Conservation (phyloP, 2,888 invertebrate genomes). For the Yponomeuta malinellus region DNA sequence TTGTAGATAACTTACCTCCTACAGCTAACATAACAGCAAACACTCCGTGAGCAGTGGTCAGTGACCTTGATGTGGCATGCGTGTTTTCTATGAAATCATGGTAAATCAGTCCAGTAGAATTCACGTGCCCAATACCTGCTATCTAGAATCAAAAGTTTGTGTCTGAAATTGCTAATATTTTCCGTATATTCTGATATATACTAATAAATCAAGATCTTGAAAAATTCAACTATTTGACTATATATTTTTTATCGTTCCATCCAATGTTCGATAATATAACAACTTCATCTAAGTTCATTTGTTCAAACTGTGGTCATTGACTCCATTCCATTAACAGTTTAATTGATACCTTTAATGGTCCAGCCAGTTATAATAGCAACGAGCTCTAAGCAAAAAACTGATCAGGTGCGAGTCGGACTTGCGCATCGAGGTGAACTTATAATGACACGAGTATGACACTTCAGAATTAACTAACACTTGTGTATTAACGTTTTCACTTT, state of each 20-base stretch:
- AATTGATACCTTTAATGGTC: not conserved
- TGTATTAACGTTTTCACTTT: too few species aligned
- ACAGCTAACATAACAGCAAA: slow-evolving; percentile 63
- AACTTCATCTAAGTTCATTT: too few species aligned
- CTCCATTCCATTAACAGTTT: not conserved
- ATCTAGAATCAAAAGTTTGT: slow-evolving; percentile 53
- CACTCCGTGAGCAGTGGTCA: slow-evolving; percentile 62
- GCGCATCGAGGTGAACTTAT: too few species aligned
- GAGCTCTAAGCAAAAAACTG: too few species aligned
- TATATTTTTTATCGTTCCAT: too few species aligned
- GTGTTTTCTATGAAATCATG: slow-evolving; percentile 61
- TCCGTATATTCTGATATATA: not conserved
- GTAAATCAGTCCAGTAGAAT: slow-evolving; percentile 76
- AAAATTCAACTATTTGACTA: too few species aligned
- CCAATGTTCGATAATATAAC: too few species aligned
- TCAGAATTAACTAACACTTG: too few species aligned
- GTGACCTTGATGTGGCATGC: slow-evolving; percentile 54
- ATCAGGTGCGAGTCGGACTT: too few species aligned
- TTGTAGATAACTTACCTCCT: slow-evolving; percentile 42
- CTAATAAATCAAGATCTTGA: too few species aligned
- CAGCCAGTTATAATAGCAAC: too few species aligned
- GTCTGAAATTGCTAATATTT: not conserved
- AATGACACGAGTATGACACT: too few species aligned
- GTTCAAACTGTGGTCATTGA: not conserved
- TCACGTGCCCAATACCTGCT: slow-evolving; percentile 76